These are phyloP conservation scores for Plecotus auritus DNA, from an alignment of 2,113 vertebrate genomes.

Conservation along the genomic window DNA sequence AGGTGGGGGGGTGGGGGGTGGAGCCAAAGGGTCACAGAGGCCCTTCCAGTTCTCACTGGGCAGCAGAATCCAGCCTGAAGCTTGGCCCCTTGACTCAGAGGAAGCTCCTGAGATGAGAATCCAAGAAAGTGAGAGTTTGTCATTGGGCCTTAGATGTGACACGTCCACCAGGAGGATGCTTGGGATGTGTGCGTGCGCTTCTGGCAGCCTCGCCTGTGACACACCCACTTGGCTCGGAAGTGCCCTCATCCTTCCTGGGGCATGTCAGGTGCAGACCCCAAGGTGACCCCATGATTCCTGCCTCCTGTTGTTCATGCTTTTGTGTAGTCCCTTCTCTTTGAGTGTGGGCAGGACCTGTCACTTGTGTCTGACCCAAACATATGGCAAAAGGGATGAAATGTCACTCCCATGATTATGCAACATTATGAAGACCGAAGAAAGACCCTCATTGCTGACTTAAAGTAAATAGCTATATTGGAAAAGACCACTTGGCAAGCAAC, in stretches of 20 bases:
- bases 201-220: not conserved
- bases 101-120: not conserved
- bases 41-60: not conserved
- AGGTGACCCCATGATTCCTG: accelerated
- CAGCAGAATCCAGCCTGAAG: not conserved
- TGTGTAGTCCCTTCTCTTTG: not conserved
- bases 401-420: not conserved
- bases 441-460: not conserved
- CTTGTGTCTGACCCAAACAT: not conserved
- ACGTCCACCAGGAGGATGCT: not conserved
- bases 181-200: not conserved
- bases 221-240: not conserved
- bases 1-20: too few relatives aligned
- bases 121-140: not conserved
- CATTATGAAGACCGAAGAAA: not conserved
- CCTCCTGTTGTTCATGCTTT: not conserved
- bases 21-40: not conserved
- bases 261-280: not conserved
- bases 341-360: not conserved
- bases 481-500: not conserved
- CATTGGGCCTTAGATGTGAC: not conserved
- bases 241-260: not conserved
- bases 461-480: not conserved
- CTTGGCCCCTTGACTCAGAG: not conserved
- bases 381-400: not conserved